Base-by-base conservation (phyloP, 2,888 invertebrate species). In the Holacanthella duospinosa region DNA sequence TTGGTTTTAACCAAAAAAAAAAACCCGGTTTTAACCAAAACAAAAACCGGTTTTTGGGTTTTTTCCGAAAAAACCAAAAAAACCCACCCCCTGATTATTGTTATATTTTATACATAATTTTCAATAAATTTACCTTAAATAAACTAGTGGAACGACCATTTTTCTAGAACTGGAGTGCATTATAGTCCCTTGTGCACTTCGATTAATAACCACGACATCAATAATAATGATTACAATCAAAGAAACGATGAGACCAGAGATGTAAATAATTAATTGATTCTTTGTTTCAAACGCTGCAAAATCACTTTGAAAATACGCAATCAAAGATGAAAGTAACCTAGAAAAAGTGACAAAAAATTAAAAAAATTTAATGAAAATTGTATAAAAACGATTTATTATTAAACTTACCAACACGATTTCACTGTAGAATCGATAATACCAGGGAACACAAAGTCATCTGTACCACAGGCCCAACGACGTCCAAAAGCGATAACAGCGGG, bases 381-480 rank as follows among this genome's bases (percentile, higher is more conserved):
- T 53, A 12, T n/a, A 25, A 6, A 25, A 12, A 53, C 6, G 9
- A 53, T 24, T n/a, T n/a, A 53, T 9, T 26, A 21, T 25, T 25
- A 55, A 24, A 6, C 36, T 29, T 21, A 57, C 57, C 57, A 57
- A 29, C 12, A 57, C 19, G 57, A 29, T 57, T 57, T 57, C 19
- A 57, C 36, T 3, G 57, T 57, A 3, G 57, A 21, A 29, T 57
- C 57, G 29, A 57, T 4, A 19, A 57, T 4, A 25, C 77, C 79
- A 19, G 81, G 80, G 70, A 80, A 80, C 2, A 82, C 80, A 71
- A 82, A 80, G 72, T 82, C 82, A 74, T 82, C 82, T 68, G 78
- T 78, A 26, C 77, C 80, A 61, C 82, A 78, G 48, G 78, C 77
- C 82, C 82, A 82, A 56, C 79, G 75, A 29, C 82, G 74, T 3